Evolutionary conservation across 2,797 vertebrate genomes (phyloP).

Genomic region (Catamblyrhynchus diadema): DNA sequence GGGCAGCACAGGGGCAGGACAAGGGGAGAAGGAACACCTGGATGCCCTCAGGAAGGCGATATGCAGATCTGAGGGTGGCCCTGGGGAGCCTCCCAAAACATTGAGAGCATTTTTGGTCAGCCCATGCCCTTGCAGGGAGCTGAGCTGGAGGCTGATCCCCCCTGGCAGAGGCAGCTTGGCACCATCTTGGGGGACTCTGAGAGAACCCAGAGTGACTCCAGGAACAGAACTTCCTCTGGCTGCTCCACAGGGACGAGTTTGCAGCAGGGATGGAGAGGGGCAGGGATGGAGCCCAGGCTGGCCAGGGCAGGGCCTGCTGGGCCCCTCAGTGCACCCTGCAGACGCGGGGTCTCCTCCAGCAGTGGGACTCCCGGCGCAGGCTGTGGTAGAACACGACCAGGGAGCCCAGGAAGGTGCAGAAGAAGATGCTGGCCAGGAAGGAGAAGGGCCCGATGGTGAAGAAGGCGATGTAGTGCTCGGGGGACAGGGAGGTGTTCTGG

Average conservation of each 20-base stretch:
- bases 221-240: background rate
- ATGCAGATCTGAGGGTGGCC: background rate
- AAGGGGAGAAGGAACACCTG: background rate
- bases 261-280: background rate
- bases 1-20: background rate
- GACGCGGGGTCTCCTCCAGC: background rate
- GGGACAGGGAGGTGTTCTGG: background rate
- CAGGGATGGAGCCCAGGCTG: background rate
- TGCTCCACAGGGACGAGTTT: background rate
- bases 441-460: constrained; percentile 65
- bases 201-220: background rate
- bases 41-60: background rate
- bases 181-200: rapidly evolving
- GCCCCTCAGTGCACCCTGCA: background rate
- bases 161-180: background rate
- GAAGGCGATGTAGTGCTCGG: constrained; percentile 43
- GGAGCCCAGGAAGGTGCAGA: constrained; percentile 65
- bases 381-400: constrained; percentile 13
- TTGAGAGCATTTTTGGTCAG: background rate
- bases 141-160: background rate
- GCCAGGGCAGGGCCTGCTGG: background rate
- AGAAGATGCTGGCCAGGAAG: constrained; percentile 72
- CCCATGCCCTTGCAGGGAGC: rapidly evolving
- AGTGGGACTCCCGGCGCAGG: background rate
- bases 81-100: background rate